These are phyloP conservation scores for Drosophila willistoni DNA, from an alignment of 1,140 invertebrate species.

Conservation along the genomic window DNA sequence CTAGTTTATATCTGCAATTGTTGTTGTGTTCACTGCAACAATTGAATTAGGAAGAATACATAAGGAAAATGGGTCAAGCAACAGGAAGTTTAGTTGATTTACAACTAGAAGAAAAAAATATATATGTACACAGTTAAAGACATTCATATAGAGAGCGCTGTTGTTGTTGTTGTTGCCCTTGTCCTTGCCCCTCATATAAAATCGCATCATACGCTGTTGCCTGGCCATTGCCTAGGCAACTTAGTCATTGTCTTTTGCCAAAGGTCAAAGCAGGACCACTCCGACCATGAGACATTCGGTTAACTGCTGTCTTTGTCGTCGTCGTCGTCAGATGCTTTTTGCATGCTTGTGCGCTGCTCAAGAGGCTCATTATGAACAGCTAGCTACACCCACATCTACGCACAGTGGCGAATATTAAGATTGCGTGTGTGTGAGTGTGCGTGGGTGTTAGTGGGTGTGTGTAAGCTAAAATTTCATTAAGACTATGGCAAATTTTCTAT, in stretches of 20 bases:
- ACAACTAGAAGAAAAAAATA: too few relatives aligned
- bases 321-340: slow-evolving; percentile 45
- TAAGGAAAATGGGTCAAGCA: slow-evolving; percentile 55
- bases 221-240: slow-evolving; percentile 14
- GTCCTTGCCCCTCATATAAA: slow-evolving; percentile 1
- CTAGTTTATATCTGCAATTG: not conserved
- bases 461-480: slow-evolving; percentile 75
- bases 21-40: slow-evolving; percentile 31
- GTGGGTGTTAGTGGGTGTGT: slow-evolving; percentile 11
- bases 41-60: slow-evolving; percentile 52
- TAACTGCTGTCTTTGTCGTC: slow-evolving; percentile 22
- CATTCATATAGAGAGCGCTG: not conserved
- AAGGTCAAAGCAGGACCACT: slow-evolving; percentile 49
- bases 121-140: not conserved
- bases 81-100: slow-evolving; percentile 49
- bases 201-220: slow-evolving; percentile 20
- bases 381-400: slow-evolving; percentile 17
- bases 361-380: slow-evolving; percentile 60
- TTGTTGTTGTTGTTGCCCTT: not conserved
- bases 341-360: slow-evolving; percentile 55
- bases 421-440: not conserved
- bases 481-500: slow-evolving; percentile 69
- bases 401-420: not conserved
- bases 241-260: slow-evolving; percentile 50
- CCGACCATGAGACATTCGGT: slow-evolving; percentile 23